phyloP scores from a whole-genome alignment of 2,888 invertebrate genomes.

The Hoplodrina ambigua region DNA sequence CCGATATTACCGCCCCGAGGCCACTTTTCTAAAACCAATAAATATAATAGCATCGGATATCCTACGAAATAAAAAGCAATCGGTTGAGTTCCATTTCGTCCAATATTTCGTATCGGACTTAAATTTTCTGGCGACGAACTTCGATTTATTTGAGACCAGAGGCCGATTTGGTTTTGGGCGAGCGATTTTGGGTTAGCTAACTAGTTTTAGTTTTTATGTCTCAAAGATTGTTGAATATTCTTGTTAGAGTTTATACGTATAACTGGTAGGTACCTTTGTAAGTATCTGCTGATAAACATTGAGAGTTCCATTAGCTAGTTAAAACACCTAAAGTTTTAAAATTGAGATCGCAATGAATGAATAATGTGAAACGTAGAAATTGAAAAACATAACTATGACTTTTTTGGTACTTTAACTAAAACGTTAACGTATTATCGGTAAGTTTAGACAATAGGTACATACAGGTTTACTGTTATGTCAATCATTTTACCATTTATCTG shows the following conservation, averaged over 20 bases:
- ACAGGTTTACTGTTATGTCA: no score
- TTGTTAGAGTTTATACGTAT: background rate
- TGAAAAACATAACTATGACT: no score
- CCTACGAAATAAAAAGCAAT: conserved; percentile 80
- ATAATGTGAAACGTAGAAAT: no score
- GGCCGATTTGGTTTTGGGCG: conserved; percentile 36
- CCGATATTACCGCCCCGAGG: conserved; percentile 76
- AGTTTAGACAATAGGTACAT: no score
- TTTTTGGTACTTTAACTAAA: no score
- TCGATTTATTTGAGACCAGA: conserved; percentile 57
- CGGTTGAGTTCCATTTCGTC: conserved; percentile 71
- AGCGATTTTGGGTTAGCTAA: conserved; percentile 39
- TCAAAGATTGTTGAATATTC: conserved; percentile 1
- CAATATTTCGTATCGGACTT: conserved; percentile 73
- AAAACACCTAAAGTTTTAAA: background rate
- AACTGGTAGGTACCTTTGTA: background rate
- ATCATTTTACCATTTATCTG: no score
- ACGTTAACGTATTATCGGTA: no score
- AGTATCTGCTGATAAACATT: background rate
- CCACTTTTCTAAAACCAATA: conserved; percentile 84
- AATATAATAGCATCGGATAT: conserved; percentile 82
- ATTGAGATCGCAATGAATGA: background rate
- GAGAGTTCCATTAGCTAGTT: no score
- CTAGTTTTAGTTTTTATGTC: conserved; percentile 29
- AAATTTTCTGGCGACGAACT: conserved; percentile 64